Percentiles rank a stretch among this genome's conserved stretches.
Evolutionary conservation across 2,113 vertebrate genomes (phyloP).

Genomic region (Bufo gargarizans): DNA sequence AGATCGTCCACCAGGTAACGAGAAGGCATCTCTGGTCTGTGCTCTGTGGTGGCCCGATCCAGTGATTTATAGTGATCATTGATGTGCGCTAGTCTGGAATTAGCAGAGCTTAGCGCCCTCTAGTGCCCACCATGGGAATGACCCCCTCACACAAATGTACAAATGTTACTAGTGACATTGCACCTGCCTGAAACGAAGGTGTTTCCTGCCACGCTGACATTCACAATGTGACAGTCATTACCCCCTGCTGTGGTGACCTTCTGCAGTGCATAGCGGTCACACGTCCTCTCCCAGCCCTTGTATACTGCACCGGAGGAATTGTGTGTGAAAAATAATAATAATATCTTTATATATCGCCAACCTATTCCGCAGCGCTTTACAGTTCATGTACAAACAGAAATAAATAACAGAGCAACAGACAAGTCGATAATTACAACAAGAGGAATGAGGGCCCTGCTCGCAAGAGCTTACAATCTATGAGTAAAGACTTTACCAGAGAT

Average conservation of each 20-base stretch:
- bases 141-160: not conserved
- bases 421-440: too few relatives aligned
- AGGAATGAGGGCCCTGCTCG: too few relatives aligned
- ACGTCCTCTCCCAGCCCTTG: not conserved
- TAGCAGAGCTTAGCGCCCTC: not conserved
- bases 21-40: too few relatives aligned
- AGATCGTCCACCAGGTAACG: slow-evolving; percentile 98
- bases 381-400: too few relatives aligned
- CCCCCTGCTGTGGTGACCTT: slow-evolving; percentile 3
- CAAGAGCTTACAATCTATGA: too few relatives aligned
- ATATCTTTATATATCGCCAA: too few relatives aligned
- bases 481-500: too few relatives aligned
- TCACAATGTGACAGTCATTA: not conserved
- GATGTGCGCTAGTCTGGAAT: not conserved
- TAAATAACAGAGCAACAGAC: too few relatives aligned
- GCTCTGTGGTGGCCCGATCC: too few relatives aligned
- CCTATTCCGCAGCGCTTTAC: too few relatives aligned
- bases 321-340: too few relatives aligned
- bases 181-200: not conserved
- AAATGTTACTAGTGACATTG: not conserved
- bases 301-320: not conserved
- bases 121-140: not conserved
- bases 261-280: not conserved
- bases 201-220: not conserved
- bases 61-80: too few relatives aligned